A percentile compares a stretch with the other conserved stretches of the same genome.
These are phyloP conservation scores for Erynnis tages DNA, from an alignment of 2,888 invertebrate genomes.

Conservation along the genomic window DNA sequence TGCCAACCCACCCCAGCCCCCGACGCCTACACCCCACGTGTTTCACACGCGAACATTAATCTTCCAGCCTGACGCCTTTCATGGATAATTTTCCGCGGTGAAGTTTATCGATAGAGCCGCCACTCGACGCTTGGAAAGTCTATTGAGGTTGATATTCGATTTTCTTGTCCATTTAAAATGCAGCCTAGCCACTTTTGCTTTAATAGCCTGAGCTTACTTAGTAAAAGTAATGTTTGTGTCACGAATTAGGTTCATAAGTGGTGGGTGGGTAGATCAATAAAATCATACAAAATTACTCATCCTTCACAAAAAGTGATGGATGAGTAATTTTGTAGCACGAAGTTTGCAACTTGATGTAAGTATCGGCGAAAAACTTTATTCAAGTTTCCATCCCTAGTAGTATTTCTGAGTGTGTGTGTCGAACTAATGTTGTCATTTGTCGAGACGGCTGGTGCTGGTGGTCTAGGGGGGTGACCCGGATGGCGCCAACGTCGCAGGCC, in stretches of 20 bases:
- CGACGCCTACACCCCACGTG: slow-evolving; percentile 52
- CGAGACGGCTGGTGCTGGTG: slow-evolving; percentile 19
- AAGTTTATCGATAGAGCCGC: slow-evolving; percentile 40
- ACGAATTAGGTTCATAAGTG: too few species aligned
- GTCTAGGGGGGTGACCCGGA: slow-evolving; percentile 69
- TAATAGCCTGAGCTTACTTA: too few species aligned
- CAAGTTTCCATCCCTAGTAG: slow-evolving; percentile 18
- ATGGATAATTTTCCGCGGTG: slow-evolving; percentile 48
- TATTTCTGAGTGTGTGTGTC: slow-evolving; percentile 16
- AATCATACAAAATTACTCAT: too few species aligned
- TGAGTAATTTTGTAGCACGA: too few species aligned
- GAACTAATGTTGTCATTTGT: slow-evolving; percentile 7
- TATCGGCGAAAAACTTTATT: not conserved
- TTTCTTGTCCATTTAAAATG: slow-evolving; percentile 3
- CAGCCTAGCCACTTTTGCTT: too few species aligned
- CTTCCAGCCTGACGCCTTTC: slow-evolving; percentile 59
- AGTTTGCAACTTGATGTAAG: too few species aligned
- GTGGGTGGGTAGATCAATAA: too few species aligned
- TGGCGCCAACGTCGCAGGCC: slow-evolving; percentile 74
- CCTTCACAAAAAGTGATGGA: too few species aligned
- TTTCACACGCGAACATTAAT: slow-evolving; percentile 79
- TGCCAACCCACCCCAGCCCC: slow-evolving; percentile 39
- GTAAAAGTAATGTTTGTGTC: too few species aligned
- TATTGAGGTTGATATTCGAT: slow-evolving; percentile 36
- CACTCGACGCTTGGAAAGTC: slow-evolving; percentile 40